Base-by-base conservation (phyloP, 2,113 vertebrate genomes). In the Dipodomys ordii region DNA sequence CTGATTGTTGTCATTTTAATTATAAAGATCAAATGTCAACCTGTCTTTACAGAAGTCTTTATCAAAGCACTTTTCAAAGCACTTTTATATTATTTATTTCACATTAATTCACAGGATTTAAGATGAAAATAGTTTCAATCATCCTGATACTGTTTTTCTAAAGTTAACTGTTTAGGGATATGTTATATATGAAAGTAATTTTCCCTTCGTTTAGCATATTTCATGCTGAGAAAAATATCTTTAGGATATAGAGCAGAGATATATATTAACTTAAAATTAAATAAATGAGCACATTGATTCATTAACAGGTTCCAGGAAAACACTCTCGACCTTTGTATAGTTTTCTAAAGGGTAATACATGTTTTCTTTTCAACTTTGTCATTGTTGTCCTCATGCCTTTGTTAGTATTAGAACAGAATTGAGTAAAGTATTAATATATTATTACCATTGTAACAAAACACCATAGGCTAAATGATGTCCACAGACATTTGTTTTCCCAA, bases 171-270 rank as follows among this genome's bases (percentile, higher is more conserved):
- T 94, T 96, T 81, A 92, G 88, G 84, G 91, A 96, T 28, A 7
- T 92, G 96, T 95, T 97, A 97, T 97, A 96, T 97, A 88, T 90
- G 74, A 73, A 90, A 96, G 64, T 78, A 81, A 89, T 91, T 91
- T 85, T 83, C 1, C 62, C 82, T 94, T 93, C 96, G 96, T 97
- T 96, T 95, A 95, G 69, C 93, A 22, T 90, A 94, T 57, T 13
- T 96, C 39, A 96, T 60, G 77, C 22, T 95, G 53, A 95, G 84
- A 96, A 97, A 86, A 97, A 60, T 95, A 57, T 97, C 94, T 95
- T 91, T 79, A 94, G 92, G 69, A 94, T 73, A 91, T 72, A 96
- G 88, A 39, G 39, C 39, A 39, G 39, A 39, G 39, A 39, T 39
- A 39, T 39, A 5, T 39, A 39, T 39, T 39, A 39, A 39, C 3